phyloP scores from a whole-genome alignment of 2,113 vertebrate species.

The Chrysochloris asiatica region DNA sequence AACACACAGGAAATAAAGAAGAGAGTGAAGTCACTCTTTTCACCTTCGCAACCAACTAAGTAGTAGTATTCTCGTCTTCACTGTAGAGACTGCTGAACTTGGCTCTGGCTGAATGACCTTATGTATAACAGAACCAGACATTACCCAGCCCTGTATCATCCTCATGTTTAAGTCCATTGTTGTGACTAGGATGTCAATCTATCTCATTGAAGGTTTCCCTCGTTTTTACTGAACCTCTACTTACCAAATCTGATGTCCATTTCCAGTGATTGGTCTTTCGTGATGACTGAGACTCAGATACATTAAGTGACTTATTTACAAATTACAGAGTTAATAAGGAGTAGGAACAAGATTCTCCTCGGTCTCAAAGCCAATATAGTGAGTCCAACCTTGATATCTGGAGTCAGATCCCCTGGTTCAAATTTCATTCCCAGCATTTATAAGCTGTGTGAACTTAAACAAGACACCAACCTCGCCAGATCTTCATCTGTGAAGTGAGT shows the following conservation, averaged over 20 bases:
- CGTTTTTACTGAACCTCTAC: background rate
- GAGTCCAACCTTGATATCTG: too few relatives aligned
- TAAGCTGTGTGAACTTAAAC: background rate
- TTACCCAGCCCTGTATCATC: too few relatives aligned
- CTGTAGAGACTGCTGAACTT: background rate
- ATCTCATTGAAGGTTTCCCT: too few relatives aligned
- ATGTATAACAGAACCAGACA: too few relatives aligned
- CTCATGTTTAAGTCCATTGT: background rate
- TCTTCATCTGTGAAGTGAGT: too few relatives aligned
- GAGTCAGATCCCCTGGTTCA: background rate
- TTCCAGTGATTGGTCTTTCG: background rate
- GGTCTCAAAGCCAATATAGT: background rate
- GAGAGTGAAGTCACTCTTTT: accelerated
- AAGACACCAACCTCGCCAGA: accelerated
- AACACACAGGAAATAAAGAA: too few relatives aligned
- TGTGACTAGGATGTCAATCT: too few relatives aligned
- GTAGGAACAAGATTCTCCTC: background rate
- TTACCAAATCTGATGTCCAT: background rate
- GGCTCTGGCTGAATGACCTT: too few relatives aligned
- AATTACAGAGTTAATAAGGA: background rate
- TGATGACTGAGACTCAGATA: background rate
- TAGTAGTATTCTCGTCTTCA: accelerated
- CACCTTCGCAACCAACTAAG: background rate
- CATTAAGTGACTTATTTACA: background rate
- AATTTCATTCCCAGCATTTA: background rate